Evolutionary conservation across 1,140 invertebrate species (phyloP).

Genomic region (Dreissena rostriformis): DNA sequence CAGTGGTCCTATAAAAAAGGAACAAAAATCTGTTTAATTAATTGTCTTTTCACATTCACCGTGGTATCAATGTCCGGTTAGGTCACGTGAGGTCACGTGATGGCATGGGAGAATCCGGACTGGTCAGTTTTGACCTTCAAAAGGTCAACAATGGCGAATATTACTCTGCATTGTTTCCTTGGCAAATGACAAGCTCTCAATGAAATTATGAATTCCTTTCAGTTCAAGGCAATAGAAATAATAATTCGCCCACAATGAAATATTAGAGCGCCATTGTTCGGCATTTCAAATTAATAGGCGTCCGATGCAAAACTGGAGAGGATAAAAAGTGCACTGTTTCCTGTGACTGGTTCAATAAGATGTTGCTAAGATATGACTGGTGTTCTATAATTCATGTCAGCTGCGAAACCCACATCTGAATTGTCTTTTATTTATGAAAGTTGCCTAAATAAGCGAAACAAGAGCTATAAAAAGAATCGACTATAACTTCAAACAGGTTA

Average conservation of each 20-base stretch:
- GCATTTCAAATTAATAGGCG: background rate
- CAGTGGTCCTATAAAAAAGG: too few relatives aligned
- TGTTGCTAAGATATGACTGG: too few relatives aligned
- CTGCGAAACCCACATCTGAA: too few relatives aligned
- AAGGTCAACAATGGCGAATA: slow-evolving; percentile 10
- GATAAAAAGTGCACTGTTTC: too few relatives aligned
- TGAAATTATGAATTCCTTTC: slow-evolving; percentile 8
- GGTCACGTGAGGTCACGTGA: slow-evolving; percentile 9
- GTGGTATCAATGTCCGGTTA: background rate
- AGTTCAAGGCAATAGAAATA: background rate
- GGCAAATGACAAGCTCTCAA: background rate
- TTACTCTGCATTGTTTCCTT: slow-evolving; percentile 1
- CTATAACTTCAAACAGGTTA: too few relatives aligned
- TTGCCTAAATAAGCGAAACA: too few relatives aligned
- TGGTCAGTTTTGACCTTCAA: slow-evolving; percentile 8
- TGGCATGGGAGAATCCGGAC: background rate
- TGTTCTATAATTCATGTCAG: too few relatives aligned
- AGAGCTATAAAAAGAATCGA: too few relatives aligned
- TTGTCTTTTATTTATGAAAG: too few relatives aligned
- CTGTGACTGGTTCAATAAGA: too few relatives aligned
- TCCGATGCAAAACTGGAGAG: background rate
- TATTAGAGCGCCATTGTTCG: background rate
- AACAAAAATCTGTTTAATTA: background rate
- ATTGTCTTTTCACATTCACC: background rate
- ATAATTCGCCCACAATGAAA: background rate